A percentile compares a stretch with the other conserved stretches of the same genome.
Conservation (phyloP, 2,888 invertebrate species). For the Steromphala cineraria region DNA sequence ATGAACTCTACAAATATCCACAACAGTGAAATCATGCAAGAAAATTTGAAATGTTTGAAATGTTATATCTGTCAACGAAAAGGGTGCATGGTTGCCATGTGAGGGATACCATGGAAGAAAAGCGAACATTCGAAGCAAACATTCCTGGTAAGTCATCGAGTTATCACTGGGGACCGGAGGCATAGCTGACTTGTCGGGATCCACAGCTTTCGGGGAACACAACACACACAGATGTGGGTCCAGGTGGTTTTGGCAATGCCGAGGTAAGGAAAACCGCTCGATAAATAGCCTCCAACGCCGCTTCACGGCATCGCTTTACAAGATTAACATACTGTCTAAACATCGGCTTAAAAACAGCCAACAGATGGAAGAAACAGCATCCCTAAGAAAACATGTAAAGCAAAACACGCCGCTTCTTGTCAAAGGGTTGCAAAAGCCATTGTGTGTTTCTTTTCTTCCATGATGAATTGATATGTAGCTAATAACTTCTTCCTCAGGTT, state of each 20-base stretch:
- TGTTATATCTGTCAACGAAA: too few species aligned
- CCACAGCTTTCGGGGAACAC: too few species aligned
- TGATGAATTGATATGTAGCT: not conserved
- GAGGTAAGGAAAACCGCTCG: not conserved
- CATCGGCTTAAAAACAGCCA: not conserved
- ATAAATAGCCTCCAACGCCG: conserved; percentile 2
- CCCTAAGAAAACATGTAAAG: not conserved
- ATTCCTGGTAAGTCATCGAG: too few species aligned
- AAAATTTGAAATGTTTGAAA: too few species aligned
- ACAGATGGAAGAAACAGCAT: conserved; percentile 9
- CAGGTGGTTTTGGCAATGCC: not conserved
- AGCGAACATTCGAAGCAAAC: too few species aligned
- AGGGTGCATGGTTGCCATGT: too few species aligned
- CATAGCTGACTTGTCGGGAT: too few species aligned
- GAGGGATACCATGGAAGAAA: too few species aligned
- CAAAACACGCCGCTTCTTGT: conserved; percentile 1
- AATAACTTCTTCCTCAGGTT: not conserved
- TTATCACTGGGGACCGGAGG: too few species aligned
- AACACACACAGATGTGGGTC: not conserved
- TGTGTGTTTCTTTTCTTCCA: conserved; percentile 10
- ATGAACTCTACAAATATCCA: too few species aligned
- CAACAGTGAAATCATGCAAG: too few species aligned
- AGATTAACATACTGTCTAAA: conserved; percentile 17
- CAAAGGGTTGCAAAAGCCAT: conserved; percentile 9
- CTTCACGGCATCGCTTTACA: not conserved